Conservation (phyloP, 2,797 vertebrate genomes). For the Myripristis murdjan region DNA sequence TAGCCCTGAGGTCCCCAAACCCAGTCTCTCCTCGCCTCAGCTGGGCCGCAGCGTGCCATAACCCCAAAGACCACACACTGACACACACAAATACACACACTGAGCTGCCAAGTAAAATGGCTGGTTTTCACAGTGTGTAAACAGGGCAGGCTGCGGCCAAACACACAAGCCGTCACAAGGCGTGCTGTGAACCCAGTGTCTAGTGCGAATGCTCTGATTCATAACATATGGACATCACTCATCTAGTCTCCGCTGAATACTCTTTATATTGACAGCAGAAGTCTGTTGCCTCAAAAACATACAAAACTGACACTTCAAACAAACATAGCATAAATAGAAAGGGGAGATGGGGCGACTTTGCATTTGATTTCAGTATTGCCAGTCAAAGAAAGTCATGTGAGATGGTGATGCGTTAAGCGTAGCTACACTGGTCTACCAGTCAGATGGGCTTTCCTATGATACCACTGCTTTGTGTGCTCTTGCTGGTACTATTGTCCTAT, state of each 20-base stretch:
- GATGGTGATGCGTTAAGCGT: slow-evolving; percentile 47
- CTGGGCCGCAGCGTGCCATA: slow-evolving; percentile 43
- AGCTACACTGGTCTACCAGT: slow-evolving; percentile 23
- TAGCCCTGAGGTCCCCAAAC: slow-evolving; percentile 34
- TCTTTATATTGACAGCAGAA: slow-evolving; percentile 2
- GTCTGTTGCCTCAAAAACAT: slow-evolving; percentile 20
- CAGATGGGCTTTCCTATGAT: slow-evolving; percentile 36
- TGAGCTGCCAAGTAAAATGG: slow-evolving; percentile 48
- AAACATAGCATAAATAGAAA: neutral
- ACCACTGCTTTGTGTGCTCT: slow-evolving; percentile 43
- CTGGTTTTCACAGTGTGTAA: slow-evolving; percentile 59
- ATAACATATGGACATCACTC: slow-evolving; percentile 53
- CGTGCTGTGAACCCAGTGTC: slow-evolving; percentile 38
- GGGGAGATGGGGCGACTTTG: slow-evolving; percentile 19
- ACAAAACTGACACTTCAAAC: slow-evolving; percentile 19
- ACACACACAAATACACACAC: neutral
- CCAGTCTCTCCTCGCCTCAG: slow-evolving; percentile 30
- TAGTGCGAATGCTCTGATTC: slow-evolving; percentile 57
- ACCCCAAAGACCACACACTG: slow-evolving; percentile 56
- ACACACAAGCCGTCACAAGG: slow-evolving; percentile 34
- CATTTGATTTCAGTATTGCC: slow-evolving; percentile 24
- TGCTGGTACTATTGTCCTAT: slow-evolving; percentile 59
- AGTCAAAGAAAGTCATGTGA: slow-evolving; percentile 38
- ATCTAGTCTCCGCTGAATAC: slow-evolving; percentile 1
- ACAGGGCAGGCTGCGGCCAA: slow-evolving; percentile 48